phyloP scores from a whole-genome alignment of 2,888 invertebrate species.

The Actias luna region DNA sequence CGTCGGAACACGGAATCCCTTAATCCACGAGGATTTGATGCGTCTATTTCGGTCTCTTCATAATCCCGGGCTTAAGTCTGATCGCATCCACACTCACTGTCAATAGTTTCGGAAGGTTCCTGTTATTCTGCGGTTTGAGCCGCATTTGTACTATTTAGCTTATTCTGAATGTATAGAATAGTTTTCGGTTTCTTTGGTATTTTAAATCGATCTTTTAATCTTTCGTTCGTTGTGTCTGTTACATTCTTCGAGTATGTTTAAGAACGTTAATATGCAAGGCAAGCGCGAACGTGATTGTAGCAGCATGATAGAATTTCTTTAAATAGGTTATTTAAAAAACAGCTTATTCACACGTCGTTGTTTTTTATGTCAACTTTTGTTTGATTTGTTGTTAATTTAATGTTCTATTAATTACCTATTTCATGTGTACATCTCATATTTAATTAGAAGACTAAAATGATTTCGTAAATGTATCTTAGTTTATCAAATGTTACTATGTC shows the following conservation, averaged over 20 bases:
- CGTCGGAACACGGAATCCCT: conserved; percentile 78
- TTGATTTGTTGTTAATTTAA: not conserved
- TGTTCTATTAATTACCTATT: not conserved
- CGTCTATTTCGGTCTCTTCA: conserved; percentile 81
- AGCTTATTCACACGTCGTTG: not conserved
- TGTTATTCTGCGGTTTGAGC: conserved; percentile 74
- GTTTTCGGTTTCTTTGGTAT: conserved; percentile 73
- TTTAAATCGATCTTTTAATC: conserved; percentile 52
- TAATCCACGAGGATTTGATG: conserved; percentile 79
- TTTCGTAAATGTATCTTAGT: not conserved
- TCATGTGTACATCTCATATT: not conserved
- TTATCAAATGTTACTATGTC: not conserved
- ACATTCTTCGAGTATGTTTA: conserved; percentile 42
- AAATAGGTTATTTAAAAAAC: not conserved
- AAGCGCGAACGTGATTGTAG: not conserved
- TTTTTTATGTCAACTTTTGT: not conserved
- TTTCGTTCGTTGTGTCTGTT: conserved; percentile 52
- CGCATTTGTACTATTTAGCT: conserved; percentile 67
- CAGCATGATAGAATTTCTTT: not conserved
- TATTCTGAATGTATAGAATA: conserved; percentile 67
- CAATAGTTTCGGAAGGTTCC: conserved; percentile 79
- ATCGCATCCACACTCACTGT: conserved; percentile 82
- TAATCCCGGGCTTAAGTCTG: conserved; percentile 80
- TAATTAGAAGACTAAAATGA: not conserved
- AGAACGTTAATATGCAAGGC: conserved; percentile 5